phyloP scores from a whole-genome alignment of 1,140 invertebrate genomes.

The Lasioglossum baleicum region DNA sequence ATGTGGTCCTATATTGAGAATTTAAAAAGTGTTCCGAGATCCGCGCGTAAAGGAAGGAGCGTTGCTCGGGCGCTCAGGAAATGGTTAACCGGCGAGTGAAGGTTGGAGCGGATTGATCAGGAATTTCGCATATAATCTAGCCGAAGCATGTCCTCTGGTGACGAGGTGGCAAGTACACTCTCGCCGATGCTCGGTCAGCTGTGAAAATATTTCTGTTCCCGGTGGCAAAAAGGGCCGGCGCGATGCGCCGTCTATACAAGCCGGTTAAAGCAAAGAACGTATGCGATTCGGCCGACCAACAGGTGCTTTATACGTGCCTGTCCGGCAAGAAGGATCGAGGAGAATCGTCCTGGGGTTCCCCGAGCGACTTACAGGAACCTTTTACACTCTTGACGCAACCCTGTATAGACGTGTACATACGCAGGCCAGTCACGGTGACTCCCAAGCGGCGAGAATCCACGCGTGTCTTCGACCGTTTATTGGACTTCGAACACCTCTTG shows the following conservation, averaged over 20 bases:
- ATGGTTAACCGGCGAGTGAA: not conserved
- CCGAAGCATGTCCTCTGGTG: slow-evolving; percentile 43
- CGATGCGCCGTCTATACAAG: slow-evolving; percentile 36
- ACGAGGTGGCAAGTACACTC: slow-evolving; percentile 57
- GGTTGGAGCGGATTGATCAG: not conserved
- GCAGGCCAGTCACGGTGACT: slow-evolving; percentile 40
- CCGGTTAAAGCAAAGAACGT: slow-evolving; percentile 52
- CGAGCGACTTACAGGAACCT: slow-evolving; percentile 49
- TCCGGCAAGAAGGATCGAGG: slow-evolving; percentile 60
- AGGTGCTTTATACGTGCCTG: slow-evolving; percentile 67
- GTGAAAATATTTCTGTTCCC: slow-evolving; percentile 67
- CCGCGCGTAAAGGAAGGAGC: no score
- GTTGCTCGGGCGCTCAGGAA: no score
- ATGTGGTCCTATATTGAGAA: no score
- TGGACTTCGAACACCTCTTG: slow-evolving; percentile 56
- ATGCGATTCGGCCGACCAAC: slow-evolving; percentile 63
- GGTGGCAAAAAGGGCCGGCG: slow-evolving; percentile 56
- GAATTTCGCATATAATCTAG: slow-evolving; percentile 54
- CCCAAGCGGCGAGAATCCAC: slow-evolving; percentile 54
- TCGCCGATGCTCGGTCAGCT: slow-evolving; percentile 56
- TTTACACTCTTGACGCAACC: slow-evolving; percentile 40
- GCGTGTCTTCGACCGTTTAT: slow-evolving; percentile 58
- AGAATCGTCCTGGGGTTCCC: slow-evolving; percentile 56
- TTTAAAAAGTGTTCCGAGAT: no score
- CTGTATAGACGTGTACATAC: slow-evolving; percentile 37